These are phyloP conservation scores for Patiria miniata DNA, from an alignment of 35 echinoderm and acorn worm species.

Conservation along the genomic window DNA sequence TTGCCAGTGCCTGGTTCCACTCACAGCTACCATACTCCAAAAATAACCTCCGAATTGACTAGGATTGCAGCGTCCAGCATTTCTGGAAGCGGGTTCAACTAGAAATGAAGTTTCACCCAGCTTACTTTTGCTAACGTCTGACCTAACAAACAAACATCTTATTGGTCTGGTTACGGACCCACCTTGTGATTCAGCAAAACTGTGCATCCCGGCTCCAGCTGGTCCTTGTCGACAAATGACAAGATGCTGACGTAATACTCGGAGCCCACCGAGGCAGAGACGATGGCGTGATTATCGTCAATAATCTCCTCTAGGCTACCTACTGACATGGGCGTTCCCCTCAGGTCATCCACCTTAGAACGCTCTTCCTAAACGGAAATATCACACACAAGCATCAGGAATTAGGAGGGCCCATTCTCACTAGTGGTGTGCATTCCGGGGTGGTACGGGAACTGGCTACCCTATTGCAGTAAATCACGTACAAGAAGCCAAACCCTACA, in stretches of 20 bases:
- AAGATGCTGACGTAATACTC: slow-evolving; percentile 99
- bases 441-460: no score
- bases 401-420: neutral
- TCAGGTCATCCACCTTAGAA: slow-evolving; percentile 95
- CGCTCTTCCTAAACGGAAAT: slow-evolving; percentile 83
- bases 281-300: slow-evolving; percentile 99
- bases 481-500: no score
- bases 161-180: neutral
- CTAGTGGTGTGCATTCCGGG: neutral
- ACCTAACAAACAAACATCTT: neutral
- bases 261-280: slow-evolving; percentile 93
- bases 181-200: slow-evolving; percentile 99
- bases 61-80: no score
- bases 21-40: no score
- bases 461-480: no score
- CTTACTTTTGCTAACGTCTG: neutral
- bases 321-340: slow-evolving; percentile 98
- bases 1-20: no score
- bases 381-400: no score
- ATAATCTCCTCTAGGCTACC: slow-evolving; percentile 98
- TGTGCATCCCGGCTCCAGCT: slow-evolving; percentile 95
- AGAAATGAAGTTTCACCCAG: no score
- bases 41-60: no score
- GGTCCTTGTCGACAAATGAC: slow-evolving; percentile 99
- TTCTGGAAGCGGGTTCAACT: no score